phyloP scores from a whole-genome alignment of 2,888 invertebrate species.

The Caenorhabditis macrosperma region DNA sequence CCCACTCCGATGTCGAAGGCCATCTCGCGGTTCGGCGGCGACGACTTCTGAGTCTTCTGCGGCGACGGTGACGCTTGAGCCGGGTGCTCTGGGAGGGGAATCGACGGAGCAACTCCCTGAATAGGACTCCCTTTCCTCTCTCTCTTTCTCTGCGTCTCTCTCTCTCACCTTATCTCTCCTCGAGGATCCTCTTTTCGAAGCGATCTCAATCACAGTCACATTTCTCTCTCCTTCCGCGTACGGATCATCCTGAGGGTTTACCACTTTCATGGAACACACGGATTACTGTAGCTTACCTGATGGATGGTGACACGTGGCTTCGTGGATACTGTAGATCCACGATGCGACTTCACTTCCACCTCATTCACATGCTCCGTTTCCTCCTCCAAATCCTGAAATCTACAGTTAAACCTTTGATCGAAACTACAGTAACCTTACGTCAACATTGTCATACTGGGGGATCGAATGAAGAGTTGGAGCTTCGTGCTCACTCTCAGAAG shows the following conservation, averaged over 20 bases:
- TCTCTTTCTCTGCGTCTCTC: too few relatives aligned
- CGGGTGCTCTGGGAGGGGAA: conserved; percentile 44
- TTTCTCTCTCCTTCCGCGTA: conserved; percentile 19
- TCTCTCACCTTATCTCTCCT: not conserved
- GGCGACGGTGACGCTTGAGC: conserved; percentile 2
- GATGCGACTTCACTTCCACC: conserved; percentile 33
- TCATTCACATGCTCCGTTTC: conserved; percentile 8
- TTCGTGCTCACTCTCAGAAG: conserved; percentile 20
- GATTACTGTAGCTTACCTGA: conserved; percentile 16
- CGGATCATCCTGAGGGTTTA: conserved; percentile 16
- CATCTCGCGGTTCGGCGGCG: conserved; percentile 11
- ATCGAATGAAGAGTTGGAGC: not conserved
- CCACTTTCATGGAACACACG: too few relatives aligned
- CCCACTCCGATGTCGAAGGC: conserved; percentile 33
- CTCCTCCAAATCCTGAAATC: conserved; percentile 23
- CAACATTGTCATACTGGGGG: conserved; percentile 31
- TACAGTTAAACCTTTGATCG: not conserved
- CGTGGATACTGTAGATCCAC: conserved; percentile 3
- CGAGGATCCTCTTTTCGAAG: conserved; percentile 30
- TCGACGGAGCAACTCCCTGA: conserved; percentile 14
- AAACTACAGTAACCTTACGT: conserved; percentile 8
- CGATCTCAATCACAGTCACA: conserved; percentile 42
- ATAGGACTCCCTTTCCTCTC: too few relatives aligned
- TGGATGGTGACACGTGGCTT: conserved; percentile 32
- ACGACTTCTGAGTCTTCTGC: conserved; percentile 3